phyloP scores from a whole-genome alignment of 2,113 vertebrate genomes.

The Bufo bufo region DNA sequence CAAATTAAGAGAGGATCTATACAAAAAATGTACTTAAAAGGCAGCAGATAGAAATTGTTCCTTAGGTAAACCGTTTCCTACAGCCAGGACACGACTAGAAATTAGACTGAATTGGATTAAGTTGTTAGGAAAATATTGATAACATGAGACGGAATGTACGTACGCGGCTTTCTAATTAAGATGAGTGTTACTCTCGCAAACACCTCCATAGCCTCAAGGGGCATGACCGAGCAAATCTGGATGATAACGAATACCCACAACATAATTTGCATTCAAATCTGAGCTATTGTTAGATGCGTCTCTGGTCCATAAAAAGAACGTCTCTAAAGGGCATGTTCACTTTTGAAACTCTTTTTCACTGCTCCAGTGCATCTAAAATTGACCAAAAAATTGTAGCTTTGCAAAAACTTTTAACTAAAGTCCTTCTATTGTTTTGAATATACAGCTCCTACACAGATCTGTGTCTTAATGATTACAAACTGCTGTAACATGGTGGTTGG shows the following conservation, averaged over 20 bases:
- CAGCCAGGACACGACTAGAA: neutral
- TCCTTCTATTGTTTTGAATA: no score
- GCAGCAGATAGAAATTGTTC: neutral
- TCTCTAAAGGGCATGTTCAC: neutral
- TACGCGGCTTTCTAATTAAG: neutral
- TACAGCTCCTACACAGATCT: no score
- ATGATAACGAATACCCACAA: neutral
- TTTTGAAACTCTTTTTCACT: neutral
- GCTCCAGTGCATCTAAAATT: no score
- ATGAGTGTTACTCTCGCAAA: neutral
- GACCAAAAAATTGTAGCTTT: no score
- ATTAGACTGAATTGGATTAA: neutral
- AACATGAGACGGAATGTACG: neutral
- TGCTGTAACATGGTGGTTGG: no score
- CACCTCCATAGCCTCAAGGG: neutral
- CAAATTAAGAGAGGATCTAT: no score
- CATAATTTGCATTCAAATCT: neutral
- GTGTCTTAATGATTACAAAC: no score
- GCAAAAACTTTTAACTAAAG: no score
- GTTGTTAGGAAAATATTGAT: neutral
- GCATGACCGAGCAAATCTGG: neutral
- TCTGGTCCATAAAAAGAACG: neutral
- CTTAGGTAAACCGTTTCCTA: neutral
- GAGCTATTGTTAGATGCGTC: neutral
- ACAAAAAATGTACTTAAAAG: no score